A percentile compares a stretch with the other conserved stretches of the same genome.
Conservation (phyloP, 2,888 invertebrate genomes). For the Lampropteryx suffumata region DNA sequence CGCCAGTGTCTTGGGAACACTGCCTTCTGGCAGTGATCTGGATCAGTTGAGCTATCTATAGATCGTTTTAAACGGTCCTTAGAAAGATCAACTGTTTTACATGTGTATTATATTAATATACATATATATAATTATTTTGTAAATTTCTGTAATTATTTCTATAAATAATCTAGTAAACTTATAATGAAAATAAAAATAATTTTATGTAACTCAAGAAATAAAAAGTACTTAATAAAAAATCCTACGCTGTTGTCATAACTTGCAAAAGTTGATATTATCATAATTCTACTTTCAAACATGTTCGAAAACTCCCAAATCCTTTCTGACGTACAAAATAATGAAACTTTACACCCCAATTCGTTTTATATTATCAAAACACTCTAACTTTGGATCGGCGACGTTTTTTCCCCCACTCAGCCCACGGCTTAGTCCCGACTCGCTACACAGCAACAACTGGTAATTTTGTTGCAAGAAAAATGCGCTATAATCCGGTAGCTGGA, state of each 20-base stretch:
- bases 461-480: slow-evolving; percentile 38
- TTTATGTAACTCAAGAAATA: background rate
- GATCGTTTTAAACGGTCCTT: too few species aligned
- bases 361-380: slow-evolving; percentile 15
- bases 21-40: too few species aligned
- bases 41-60: too few species aligned
- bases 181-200: too few species aligned
- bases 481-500: slow-evolving; percentile 27
- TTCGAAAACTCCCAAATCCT: slow-evolving; percentile 30
- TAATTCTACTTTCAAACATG: slow-evolving; percentile 29
- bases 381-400: slow-evolving; percentile 7
- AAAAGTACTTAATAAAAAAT: background rate
- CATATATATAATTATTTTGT: too few species aligned
- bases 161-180: too few species aligned
- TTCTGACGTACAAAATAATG: slow-evolving; percentile 30
- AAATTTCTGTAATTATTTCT: too few species aligned
- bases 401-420: background rate
- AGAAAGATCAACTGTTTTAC: too few species aligned
- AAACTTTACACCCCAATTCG: slow-evolving; percentile 34
- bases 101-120: too few species aligned
- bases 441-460: slow-evolving; percentile 36
- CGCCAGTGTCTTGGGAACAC: too few species aligned
- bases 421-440: slow-evolving; percentile 21
- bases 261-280: slow-evolving; percentile 28
- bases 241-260: slow-evolving; percentile 1